Conservation (phyloP, 2,888 invertebrate genomes). For the Osmoderma eremita region DNA sequence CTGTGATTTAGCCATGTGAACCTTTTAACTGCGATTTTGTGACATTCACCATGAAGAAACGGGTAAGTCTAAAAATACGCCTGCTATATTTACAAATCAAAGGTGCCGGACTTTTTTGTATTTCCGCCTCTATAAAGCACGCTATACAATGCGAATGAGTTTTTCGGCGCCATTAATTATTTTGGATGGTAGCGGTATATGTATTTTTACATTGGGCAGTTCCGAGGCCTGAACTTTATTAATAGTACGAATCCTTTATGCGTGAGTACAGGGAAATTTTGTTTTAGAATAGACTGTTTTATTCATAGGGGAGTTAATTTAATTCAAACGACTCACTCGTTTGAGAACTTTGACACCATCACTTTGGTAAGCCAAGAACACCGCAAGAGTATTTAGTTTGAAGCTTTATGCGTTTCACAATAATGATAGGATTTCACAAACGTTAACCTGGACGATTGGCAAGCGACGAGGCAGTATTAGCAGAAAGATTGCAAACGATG, state of each 20-base stretch:
- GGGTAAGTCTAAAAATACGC: constrained; percentile 20
- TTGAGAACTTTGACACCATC: too few relatives aligned
- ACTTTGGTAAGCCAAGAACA: too few relatives aligned
- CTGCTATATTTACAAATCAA: constrained; percentile 5
- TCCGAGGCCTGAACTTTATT: constrained; percentile 6
- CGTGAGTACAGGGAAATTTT: not conserved
- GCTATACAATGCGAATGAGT: constrained; percentile 4
- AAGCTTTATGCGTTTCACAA: too few relatives aligned
- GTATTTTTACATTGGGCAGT: constrained; percentile 18
- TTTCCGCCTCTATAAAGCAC: constrained; percentile 3
- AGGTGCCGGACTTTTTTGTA: not conserved
- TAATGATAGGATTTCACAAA: too few relatives aligned
- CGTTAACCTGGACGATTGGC: too few relatives aligned
- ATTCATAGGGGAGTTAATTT: too few relatives aligned
- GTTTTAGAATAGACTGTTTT: too few relatives aligned
- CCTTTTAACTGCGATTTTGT: not conserved
- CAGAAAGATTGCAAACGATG: too few relatives aligned
- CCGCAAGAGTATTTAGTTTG: too few relatives aligned
- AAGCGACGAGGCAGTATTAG: too few relatives aligned
- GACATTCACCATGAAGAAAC: constrained; percentile 17
- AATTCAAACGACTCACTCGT: too few relatives aligned
- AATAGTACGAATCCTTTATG: not conserved
- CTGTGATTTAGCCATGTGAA: not conserved
- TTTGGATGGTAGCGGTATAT: not conserved
- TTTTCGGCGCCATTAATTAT: not conserved